phyloP scores from a whole-genome alignment of 2,888 invertebrate genomes.

The Liopterus haemorrhoidalis region DNA sequence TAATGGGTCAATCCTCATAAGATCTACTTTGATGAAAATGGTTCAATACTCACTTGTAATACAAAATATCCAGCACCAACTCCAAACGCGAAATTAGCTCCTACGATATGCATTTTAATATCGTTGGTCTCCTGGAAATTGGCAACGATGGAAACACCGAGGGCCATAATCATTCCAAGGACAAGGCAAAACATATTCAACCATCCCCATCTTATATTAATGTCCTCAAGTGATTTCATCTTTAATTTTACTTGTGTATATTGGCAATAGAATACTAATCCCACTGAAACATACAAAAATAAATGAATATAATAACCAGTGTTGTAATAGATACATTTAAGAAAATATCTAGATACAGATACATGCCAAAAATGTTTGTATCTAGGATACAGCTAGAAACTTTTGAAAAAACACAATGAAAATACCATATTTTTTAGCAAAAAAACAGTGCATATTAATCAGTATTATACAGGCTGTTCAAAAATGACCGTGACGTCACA shows the following conservation, averaged over 20 bases:
- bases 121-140: slow-evolving; percentile 19
- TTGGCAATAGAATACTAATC: slow-evolving; percentile 11
- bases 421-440: too few species aligned
- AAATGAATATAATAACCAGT: background rate
- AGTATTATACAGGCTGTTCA: too few species aligned
- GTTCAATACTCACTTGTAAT: slow-evolving; percentile 17
- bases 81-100: slow-evolving; percentile 15
- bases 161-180: slow-evolving; percentile 8
- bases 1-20: too few species aligned
- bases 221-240: slow-evolving; percentile 3
- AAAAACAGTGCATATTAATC: too few species aligned
- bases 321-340: too few species aligned
- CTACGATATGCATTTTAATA: slow-evolving; percentile 11
- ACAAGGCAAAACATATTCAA: slow-evolving; percentile 15
- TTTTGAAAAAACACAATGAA: too few species aligned
- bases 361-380: too few species aligned
- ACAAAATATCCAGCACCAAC: slow-evolving; percentile 16
- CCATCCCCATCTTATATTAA: slow-evolving; percentile 2
- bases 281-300: slow-evolving; percentile 14
- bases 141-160: slow-evolving; percentile 15
- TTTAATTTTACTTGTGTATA: slow-evolving; percentile 16
- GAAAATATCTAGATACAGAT: too few species aligned
- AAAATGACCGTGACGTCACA: too few species aligned
- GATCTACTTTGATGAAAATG: too few species aligned
- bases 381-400: too few species aligned